Conservation (phyloP, 2,888 invertebrate species). For the Herminia tarsipennalis region DNA sequence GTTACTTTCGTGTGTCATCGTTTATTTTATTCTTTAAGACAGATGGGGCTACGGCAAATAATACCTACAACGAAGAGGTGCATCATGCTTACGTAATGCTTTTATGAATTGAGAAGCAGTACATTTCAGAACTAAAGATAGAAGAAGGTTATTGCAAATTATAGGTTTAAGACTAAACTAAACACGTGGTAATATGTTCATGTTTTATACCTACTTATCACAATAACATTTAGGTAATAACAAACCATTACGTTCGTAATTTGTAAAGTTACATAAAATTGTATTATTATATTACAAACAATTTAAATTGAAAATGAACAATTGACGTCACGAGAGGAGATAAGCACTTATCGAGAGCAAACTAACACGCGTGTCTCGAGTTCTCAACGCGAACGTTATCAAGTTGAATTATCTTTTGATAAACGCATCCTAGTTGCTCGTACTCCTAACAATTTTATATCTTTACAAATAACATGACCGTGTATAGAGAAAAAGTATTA, state of each 20-base stretch:
- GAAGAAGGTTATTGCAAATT: too few species aligned
- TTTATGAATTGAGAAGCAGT: too few species aligned
- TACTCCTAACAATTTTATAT: neutral
- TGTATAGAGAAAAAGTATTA: constrained; percentile 14
- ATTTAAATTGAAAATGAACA: constrained; percentile 55
- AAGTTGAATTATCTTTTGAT: constrained; percentile 55
- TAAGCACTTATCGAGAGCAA: constrained; percentile 59
- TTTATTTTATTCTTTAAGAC: too few species aligned
- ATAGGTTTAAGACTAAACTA: too few species aligned
- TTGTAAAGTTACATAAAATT: constrained; percentile 36
- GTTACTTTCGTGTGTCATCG: constrained; percentile 9
- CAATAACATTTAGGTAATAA: neutral
- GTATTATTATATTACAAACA: constrained; percentile 48
- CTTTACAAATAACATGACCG: too few species aligned
- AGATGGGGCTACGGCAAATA: too few species aligned
- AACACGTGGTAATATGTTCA: too few species aligned
- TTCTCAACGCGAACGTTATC: too few species aligned
- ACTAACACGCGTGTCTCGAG: constrained; percentile 62
- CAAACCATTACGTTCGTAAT: neutral
- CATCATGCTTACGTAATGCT: neutral
- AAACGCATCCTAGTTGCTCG: constrained; percentile 44
- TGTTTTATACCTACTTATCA: too few species aligned
- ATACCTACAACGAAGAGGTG: too few species aligned
- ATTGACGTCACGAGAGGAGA: constrained; percentile 67
- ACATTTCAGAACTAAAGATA: too few species aligned